Base-by-base conservation (phyloP, 2,888 invertebrate species). In the Drosophila ochracea region DNA sequence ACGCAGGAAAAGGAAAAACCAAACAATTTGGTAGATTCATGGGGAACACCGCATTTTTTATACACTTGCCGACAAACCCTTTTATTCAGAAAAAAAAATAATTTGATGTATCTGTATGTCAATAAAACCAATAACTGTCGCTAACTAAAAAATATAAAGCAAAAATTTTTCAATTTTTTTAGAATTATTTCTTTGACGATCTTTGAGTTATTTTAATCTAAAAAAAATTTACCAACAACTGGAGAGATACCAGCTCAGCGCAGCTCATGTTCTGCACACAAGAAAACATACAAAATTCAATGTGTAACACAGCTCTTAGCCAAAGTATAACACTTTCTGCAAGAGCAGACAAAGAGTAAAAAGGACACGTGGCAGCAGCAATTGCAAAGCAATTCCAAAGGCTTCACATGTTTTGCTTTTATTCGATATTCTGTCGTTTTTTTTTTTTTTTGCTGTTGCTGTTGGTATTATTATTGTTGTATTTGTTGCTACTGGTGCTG, bases 311-410 rank as follows among this genome's bases (percentile, higher is more conserved):
- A 52, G 33, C 33, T 41, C 21, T 25, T n/a, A 19, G 31, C 7
- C 11, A 21, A 49, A 33, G 25, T 6, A 5, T 11, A 54, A 35
- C 9, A n/a, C 35, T 25, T 30, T 35, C 13, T 6, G 19, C 21
- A 13, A 66, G 57, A 31, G 59, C 25, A 57, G 28, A 28, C 25
- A 33, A 47, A 21, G 43, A 52, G 1, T 31, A 31, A 31, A 59
- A 47, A 53, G 69, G 77, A 73, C 76, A 79, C 76, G 82, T 73
- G 77, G 68, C 72, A 53, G n/a, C 11, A 63, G 68, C 85, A 77
- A 85, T 85, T 76, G 82, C 80, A 68, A 71, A 85, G 76, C 75
- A 78, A 83, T 85, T 88, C 61, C 70, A 78, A 85, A 39, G 85
- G 89, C 76, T 88, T 85, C 85, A 57, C 71, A 67, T 76, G 71